A percentile compares a stretch with the other conserved stretches of the same genome.
phyloP scores from a whole-genome alignment of 2,888 invertebrate species.

The Cheilosia soror region DNA sequence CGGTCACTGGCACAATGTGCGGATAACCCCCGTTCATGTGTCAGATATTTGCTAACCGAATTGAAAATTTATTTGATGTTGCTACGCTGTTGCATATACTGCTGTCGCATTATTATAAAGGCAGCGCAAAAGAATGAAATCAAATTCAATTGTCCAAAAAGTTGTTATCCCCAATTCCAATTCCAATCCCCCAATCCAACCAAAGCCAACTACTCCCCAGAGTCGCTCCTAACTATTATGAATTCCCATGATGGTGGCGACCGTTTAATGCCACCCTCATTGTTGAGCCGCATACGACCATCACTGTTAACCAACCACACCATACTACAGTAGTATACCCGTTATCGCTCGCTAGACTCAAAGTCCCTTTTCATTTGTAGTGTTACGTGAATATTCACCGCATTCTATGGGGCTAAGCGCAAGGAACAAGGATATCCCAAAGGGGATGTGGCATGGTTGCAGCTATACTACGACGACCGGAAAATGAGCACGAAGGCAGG shows the following conservation, averaged over 20 bases:
- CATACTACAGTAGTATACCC: neutral
- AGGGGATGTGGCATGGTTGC: conserved; percentile 49
- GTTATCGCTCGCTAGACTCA: neutral
- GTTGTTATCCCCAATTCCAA: conserved; percentile 49
- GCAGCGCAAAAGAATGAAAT: conserved; percentile 50
- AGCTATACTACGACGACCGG: conserved; percentile 22
- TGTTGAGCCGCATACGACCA: neutral
- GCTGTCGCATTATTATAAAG: conserved; percentile 34
- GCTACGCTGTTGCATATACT: conserved; percentile 58
- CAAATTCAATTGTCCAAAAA: conserved; percentile 72
- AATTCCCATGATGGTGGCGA: conserved; percentile 46
- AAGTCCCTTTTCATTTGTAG: conserved; percentile 46
- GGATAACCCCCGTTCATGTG: conserved; percentile 2
- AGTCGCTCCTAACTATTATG: conserved; percentile 41
- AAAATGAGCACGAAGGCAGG: conserved; percentile 39
- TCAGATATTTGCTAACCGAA: conserved; percentile 52
- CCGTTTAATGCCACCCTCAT: conserved; percentile 50
- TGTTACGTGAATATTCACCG: conserved; percentile 54
- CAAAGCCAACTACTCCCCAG: conserved; percentile 1
- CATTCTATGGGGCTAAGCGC: conserved; percentile 35
- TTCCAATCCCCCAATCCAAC: neutral
- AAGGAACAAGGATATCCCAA: conserved; percentile 57
- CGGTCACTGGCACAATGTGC: conserved; percentile 20
- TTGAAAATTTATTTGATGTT: conserved; percentile 52
- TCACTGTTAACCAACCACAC: neutral